Conservation (phyloP, 2,797 vertebrate species). For the Sebastes kiyomatsui region DNA sequence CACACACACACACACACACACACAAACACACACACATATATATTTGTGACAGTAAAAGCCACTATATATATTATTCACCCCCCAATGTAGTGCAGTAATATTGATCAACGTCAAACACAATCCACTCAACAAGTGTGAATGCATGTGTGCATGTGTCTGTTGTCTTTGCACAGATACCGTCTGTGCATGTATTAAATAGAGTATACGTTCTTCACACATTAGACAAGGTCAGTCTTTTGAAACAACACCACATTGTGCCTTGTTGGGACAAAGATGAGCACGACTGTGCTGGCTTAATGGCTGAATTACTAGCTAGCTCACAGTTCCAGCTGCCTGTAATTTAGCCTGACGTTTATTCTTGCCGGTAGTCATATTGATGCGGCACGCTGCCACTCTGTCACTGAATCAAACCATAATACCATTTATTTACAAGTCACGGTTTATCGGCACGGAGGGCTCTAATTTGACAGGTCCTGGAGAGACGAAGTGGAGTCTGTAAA, state of each 20-base stretch:
- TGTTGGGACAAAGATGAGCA: constrained; percentile 3
- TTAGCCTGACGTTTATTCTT: constrained; percentile 61
- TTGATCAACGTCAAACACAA: not conserved
- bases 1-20: too few relatives aligned
- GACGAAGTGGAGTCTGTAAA: constrained; percentile 35
- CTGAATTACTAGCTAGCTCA: constrained; percentile 49
- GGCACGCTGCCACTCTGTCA: constrained; percentile 56
- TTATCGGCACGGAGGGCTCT: constrained; percentile 35
- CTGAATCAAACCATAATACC: constrained; percentile 53
- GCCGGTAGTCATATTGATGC: constrained; percentile 61
- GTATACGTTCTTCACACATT: not conserved
- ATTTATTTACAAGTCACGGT: constrained; percentile 69
- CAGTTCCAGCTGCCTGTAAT: constrained; percentile 49
- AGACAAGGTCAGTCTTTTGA: constrained; percentile 3
- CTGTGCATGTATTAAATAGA: not conserved
- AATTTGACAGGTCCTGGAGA: constrained; percentile 51
- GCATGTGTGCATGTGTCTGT: not conserved
- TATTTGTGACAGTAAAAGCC: too few relatives aligned
- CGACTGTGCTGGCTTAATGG: constrained; percentile 24
- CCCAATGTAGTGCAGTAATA: not conserved
- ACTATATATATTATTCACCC: not conserved
- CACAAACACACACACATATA: too few relatives aligned
- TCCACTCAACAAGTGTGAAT: not conserved
- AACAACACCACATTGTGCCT: not conserved
- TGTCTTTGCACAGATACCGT: not conserved